These are phyloP conservation scores for Zeuzera pyrina DNA, from an alignment of 2,888 invertebrate genomes.

Conservation along the genomic window DNA sequence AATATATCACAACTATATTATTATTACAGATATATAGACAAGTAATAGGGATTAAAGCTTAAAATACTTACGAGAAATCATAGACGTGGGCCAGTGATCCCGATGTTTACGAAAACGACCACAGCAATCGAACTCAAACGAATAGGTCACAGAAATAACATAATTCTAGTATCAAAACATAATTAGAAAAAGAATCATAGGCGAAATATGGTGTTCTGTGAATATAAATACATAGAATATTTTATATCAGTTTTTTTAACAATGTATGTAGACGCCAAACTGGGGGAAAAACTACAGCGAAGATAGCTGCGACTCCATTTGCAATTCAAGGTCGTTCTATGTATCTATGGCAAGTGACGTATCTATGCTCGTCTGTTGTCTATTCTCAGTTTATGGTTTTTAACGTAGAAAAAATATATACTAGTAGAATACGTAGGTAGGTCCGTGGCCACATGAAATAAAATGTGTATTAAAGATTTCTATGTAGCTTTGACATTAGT, in stretches of 20 bases:
- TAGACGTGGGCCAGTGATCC: constrained; percentile 68
- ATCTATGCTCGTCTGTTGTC: neutral
- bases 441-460: too few species aligned
- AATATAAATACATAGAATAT: constrained; percentile 63
- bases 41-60: constrained; percentile 35
- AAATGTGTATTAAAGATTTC: too few species aligned
- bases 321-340: constrained; percentile 46
- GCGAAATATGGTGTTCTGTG: constrained; percentile 33
- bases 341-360: constrained; percentile 14
- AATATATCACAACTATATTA: constrained; percentile 19
- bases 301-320: constrained; percentile 41
- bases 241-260: constrained; percentile 49
- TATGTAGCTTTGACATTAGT: too few species aligned
- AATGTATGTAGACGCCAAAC: constrained; percentile 68
- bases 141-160: constrained; percentile 51
- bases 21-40: constrained; percentile 21
- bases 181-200: constrained; percentile 41
- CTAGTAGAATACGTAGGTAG: neutral
- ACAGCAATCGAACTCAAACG: constrained; percentile 40
- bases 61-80: constrained; percentile 69
- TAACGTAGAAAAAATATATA: neutral
- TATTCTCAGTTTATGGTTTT: neutral
- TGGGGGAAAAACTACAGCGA: constrained; percentile 70
- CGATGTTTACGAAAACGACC: constrained; percentile 69
- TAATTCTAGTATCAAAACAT: constrained; percentile 41